These are phyloP conservation scores for Melangyna quadrimaculata DNA, from an alignment of 2,888 invertebrate genomes.

Conservation along the genomic window DNA sequence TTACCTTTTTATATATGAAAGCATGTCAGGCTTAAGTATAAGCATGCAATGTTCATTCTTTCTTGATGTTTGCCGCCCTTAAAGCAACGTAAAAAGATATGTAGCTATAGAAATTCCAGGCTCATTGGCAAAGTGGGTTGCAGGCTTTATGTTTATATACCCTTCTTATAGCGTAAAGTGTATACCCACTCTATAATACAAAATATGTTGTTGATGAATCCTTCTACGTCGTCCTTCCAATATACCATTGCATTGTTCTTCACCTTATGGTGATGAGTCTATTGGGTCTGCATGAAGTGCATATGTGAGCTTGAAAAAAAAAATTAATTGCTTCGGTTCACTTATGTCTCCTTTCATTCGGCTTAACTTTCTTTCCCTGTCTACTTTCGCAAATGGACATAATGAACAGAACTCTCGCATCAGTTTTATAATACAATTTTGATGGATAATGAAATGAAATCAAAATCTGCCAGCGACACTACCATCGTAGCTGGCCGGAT, in stretches of 20 bases:
- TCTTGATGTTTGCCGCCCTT: neutral
- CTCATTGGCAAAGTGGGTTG: neutral
- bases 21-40: neutral
- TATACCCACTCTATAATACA: neutral
- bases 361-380: neutral
- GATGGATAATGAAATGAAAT: neutral
- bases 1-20: neutral
- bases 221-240: neutral
- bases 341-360: neutral
- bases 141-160: neutral
- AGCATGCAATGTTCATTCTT: constrained; percentile 6
- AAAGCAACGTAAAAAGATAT: neutral
- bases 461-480: neutral
- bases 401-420: neutral
- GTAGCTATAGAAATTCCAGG: neutral
- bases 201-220: neutral
- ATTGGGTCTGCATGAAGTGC: neutral
- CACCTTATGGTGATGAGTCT: constrained; percentile 15
- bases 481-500: neutral
- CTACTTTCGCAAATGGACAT: neutral
- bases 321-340: constrained; percentile 8
- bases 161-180: no score
- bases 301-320: neutral
- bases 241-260: neutral
- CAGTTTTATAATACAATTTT: neutral